Conservation (phyloP, 2,113 vertebrate species). For the Phylloscopus trochiloides region DNA sequence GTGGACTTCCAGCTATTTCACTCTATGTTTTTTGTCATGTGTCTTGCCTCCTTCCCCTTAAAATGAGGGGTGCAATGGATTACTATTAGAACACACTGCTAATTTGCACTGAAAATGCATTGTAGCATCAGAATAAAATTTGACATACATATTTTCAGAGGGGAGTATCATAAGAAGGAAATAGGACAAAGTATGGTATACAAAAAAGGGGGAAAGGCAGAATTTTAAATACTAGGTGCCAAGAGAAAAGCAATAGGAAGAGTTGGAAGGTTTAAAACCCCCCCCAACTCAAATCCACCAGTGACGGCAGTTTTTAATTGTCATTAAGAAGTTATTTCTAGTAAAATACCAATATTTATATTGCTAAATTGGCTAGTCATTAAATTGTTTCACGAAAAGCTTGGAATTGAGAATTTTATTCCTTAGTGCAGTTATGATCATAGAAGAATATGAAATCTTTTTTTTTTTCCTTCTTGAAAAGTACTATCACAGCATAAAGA, state of each 20-base stretch:
- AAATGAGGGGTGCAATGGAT: constrained; percentile 47
- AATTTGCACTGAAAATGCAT: neutral
- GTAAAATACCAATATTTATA: neutral
- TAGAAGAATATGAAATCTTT: neutral
- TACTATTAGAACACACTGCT: constrained; percentile 12
- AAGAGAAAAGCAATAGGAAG: neutral
- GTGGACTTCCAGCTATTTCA: constrained; percentile 65
- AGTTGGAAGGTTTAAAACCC: neutral
- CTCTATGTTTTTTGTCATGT: constrained; percentile 64
- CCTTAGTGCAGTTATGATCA: neutral
- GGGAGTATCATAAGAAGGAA: neutral
- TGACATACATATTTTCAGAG: neutral
- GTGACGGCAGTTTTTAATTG: neutral
- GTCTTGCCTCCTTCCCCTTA: constrained; percentile 65
- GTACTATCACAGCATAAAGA: neutral
- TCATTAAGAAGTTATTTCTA: neutral
- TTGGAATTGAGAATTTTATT: neutral
- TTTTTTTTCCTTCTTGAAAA: neutral
- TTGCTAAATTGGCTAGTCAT: neutral
- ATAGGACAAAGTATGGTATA: neutral
- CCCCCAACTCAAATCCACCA: neutral
- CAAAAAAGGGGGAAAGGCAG: neutral
- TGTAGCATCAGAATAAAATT: neutral
- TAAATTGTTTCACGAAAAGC: neutral
- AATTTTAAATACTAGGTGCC: neutral